Evolutionary conservation across 1,140 invertebrate genomes (phyloP).

Genomic region (Laodelphax striatellus): DNA sequence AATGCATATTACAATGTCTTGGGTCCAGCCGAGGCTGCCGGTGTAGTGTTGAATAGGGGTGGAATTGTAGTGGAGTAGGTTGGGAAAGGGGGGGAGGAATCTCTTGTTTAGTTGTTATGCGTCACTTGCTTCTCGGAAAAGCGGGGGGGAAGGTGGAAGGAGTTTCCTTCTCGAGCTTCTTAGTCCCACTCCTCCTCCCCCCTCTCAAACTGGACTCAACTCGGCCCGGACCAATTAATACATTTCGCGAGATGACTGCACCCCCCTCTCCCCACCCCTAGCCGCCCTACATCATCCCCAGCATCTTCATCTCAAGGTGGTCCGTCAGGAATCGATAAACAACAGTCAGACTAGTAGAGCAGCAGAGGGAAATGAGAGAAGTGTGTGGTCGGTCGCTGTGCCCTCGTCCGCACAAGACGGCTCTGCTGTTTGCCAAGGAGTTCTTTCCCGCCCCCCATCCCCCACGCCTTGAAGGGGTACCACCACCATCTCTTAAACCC

Average conservation of each 20-base stretch:
- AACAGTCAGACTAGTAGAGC: slow-evolving; percentile 13
- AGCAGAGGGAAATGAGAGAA: slow-evolving; percentile 16
- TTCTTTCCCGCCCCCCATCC: slow-evolving; percentile 5
- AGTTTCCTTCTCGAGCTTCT: too few species aligned
- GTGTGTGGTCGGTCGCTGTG: slow-evolving; percentile 5
- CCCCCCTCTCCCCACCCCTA: slow-evolving; percentile 9
- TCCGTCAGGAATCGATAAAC: slow-evolving; percentile 24
- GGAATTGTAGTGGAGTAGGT: slow-evolving; percentile 1
- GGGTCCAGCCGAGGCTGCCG: background rate
- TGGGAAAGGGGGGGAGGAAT: background rate
- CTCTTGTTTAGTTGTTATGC: slow-evolving; percentile 18
- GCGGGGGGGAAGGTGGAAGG: too few species aligned
- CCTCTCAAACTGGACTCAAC: slow-evolving; percentile 1
- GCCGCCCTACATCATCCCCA: background rate
- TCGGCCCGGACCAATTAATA: slow-evolving; percentile 23
- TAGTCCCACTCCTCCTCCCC: background rate
- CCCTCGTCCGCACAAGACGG: slow-evolving; percentile 1
- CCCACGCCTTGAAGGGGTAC: background rate
- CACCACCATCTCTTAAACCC: slow-evolving; percentile 6
- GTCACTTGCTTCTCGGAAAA: slow-evolving; percentile 8
- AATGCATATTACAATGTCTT: slow-evolving; percentile 20
- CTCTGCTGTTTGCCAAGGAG: background rate
- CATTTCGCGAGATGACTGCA: slow-evolving; percentile 22
- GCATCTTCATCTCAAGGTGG: slow-evolving; percentile 18
- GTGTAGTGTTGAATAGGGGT: slow-evolving; percentile 1